Percentiles rank a stretch among this genome's conserved stretches.
Evolutionary conservation across 2,113 vertebrate species (phyloP).

Genomic region (Phalacrocorax pelagicus): DNA sequence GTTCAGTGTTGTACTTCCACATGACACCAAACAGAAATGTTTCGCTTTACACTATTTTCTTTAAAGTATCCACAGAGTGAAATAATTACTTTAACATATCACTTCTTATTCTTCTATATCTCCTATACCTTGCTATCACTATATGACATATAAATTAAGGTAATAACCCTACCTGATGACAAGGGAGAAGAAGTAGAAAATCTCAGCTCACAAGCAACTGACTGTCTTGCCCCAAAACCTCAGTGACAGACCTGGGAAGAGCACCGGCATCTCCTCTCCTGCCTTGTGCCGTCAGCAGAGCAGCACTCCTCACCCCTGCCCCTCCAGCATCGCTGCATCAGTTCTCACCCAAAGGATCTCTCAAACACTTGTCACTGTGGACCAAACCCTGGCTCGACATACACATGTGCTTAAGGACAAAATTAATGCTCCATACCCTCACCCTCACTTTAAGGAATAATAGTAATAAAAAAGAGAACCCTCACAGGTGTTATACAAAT

Average conservation of each 20-base stretch:
- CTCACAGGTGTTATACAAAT: background rate
- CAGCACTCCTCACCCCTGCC: background rate
- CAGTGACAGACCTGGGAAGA: background rate
- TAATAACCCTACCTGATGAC: background rate
- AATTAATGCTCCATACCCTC: background rate
- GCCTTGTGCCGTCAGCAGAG: background rate
- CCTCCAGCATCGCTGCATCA: background rate
- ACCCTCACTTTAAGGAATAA: background rate
- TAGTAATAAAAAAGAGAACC: background rate
- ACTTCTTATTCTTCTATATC: background rate
- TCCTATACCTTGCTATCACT: background rate
- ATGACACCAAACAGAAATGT: background rate
- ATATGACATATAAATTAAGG: background rate
- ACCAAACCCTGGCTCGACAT: rapidly evolving
- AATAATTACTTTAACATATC: background rate
- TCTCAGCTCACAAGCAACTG: background rate
- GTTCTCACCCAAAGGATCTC: background rate
- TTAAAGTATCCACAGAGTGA: background rate
- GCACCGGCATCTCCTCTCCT: background rate
- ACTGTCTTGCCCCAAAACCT: rapidly evolving
- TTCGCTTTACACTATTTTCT: background rate
- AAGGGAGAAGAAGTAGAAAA: background rate
- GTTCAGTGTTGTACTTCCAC: background rate
- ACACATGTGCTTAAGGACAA: background rate
- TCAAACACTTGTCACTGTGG: background rate